Base-by-base conservation (phyloP, 1,140 invertebrate species). In the Drosophila ogumai region DNA sequence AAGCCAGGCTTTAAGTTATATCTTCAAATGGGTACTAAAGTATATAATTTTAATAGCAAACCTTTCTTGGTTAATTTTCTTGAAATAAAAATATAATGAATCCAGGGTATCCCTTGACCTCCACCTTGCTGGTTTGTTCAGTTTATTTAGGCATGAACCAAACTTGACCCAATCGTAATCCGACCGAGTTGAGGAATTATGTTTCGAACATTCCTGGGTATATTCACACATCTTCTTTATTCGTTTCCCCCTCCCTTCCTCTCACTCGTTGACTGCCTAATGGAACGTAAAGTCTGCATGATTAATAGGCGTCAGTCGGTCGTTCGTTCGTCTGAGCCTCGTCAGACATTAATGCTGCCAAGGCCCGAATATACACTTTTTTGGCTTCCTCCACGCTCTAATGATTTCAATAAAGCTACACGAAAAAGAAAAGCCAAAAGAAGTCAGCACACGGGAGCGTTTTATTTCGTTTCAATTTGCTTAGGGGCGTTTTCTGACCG, bases 221-320 rank as follows among this genome's bases (percentile, higher is more conserved):
- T 13, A 36, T 6, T 50, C 28, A 40, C 34, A 52, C 41, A 38
- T 63, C 34, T 44, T 38, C 41, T 25, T 49, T 38, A 34, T 44
- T 31, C 40, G 36, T 15, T 28, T 49, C 52, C 56, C 61, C 8
- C 32, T 4, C 13, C 12, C 3, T 9, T 8, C 49, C 73, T 68
- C 44, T 34, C 46, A 52, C 46, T 69, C 61, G 77, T 79, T 81
- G 85, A 79, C 81, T 90, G 85, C 74, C 69, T 90, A 90, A 90
- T 90, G 85, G 85, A 72, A 81, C 81, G 85, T 84, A 79, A 90
- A 90, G 85, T 81, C 85, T 81, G 85, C 85, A 90, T 90, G 85
- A 90, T 90, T 90, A 90, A 90, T 90, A 90, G 85, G 86, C 85
- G 74, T 79, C 85, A 81, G 81, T 88, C 59, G 85, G 69, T 81